Base-by-base conservation (phyloP, 2,888 invertebrate genomes). In the Athetis lepigone region DNA sequence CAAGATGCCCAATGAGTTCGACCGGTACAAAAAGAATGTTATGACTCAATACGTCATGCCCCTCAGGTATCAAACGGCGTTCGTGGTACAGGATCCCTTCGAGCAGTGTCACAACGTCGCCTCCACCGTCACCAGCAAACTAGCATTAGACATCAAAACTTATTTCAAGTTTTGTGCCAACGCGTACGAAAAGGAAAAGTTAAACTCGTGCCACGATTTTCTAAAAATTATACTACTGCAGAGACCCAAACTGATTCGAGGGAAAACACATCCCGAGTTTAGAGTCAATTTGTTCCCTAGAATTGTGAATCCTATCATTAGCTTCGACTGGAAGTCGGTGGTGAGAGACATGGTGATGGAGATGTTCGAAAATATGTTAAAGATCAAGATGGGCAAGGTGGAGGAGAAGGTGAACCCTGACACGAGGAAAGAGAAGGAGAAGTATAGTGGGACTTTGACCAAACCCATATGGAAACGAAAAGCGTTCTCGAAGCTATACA, bases 81-180 rank as follows among this genome's bases (percentile, higher is more conserved):
- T 97, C 55, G 96, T 96, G 78, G 84, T 97, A 0, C 97, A 97
- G 88, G 97, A 97, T 87, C 97, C 97, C 0, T 96, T 97, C 79
- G 96, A 97, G 82, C 95, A 96, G 55, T 92, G 92, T 70, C 95
- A 95, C 78, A 97, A 97, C 80, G 90, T 96, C 4, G 92, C 95
- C 0, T 87, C 87, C 9, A 78, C 86, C 1, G 85, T 96, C 11
- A 77, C 82, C 16, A 37, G 43, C 4, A 81, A 79, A 4, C 70
- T 92, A 4, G 83, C 88, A 0, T 29, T 46, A 0, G 91, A 92
- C 4, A 75, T 94, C 45, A 76, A 68, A 16, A 80, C 82, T 0
- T 88, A 75, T 75, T 79, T 93, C 54, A 81, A 82, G 23, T 89
- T 88, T 75, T 93, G 89, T 2, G 88, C 90, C 0, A 77, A 78